Conservation (phyloP, 1,140 invertebrate genomes). For the Zaprionus vittiger region DNA sequence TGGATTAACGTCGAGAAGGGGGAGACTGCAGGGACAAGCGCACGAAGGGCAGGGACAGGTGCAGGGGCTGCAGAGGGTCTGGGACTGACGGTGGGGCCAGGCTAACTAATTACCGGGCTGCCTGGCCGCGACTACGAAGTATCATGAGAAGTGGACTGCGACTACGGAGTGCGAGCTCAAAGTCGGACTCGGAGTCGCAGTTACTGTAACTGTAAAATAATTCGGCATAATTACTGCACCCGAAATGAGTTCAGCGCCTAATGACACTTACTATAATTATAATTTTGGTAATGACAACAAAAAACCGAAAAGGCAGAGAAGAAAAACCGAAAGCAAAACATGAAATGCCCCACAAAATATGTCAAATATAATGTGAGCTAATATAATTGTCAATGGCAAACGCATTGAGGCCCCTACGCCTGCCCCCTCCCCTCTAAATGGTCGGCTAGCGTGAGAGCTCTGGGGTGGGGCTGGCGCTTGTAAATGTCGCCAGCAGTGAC, state of each 20-base stretch:
- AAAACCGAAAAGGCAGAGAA: conserved; percentile 15
- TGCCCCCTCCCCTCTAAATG: conserved; percentile 46
- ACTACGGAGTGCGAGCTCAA: neutral
- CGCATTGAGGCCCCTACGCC: neutral
- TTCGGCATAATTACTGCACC: conserved; percentile 67
- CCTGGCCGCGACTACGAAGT: conserved; percentile 12
- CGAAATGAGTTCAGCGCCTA: conserved; percentile 74
- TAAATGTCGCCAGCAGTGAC: conserved; percentile 2
- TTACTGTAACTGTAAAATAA: conserved; percentile 71
- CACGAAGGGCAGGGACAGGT: neutral
- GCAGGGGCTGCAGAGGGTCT: neutral
- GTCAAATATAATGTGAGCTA: conserved; percentile 77
- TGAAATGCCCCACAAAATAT: conserved; percentile 67
- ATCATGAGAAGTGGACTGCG: conserved; percentile 11
- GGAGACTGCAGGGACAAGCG: conserved; percentile 10
- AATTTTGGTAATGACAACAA: conserved; percentile 80
- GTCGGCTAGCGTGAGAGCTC: conserved; percentile 63
- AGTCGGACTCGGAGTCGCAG: conserved; percentile 1
- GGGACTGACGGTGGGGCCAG: conserved; percentile 8
- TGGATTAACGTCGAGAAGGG: conserved; percentile 26
- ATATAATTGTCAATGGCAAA: conserved; percentile 75
- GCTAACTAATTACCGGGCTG: conserved; percentile 41
- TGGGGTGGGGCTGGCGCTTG: neutral
- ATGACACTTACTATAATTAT: conserved; percentile 82
- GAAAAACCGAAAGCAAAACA: conserved; percentile 40